Evolutionary conservation across 2,888 invertebrate genomes (phyloP), one percentile per base, ranked within the genome.

Genomic region (Andrena marginata): DNA sequence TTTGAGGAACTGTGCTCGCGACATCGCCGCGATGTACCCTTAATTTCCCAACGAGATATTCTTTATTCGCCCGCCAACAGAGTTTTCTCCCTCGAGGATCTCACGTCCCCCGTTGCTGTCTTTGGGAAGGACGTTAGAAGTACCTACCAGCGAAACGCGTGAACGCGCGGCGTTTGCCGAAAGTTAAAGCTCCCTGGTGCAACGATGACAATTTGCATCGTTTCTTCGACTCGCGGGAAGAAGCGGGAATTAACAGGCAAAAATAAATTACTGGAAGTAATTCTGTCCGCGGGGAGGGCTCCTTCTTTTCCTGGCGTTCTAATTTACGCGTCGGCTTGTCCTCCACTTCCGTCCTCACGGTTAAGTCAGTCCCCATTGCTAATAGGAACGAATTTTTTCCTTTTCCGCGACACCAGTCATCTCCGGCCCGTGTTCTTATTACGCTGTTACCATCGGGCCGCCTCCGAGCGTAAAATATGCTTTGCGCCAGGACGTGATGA

Each of bases 401-500:
- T 73, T 82, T 42, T 73, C 80, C 62, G 64, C 77, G 82, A 80
- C 86, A 85, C 86, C 85, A 86, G 88, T 89, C 88, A 86, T 89
- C 89, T 89, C 81, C 87, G 80, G 78, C 80, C 87, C 75, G 85
- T 86, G 88, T 90, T 87, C 92, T 91, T 90, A 91, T 91, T 89
- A 86, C 88, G 86, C 85, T 85, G 88, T 90, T 90, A 89, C 88
- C 86, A 86, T 89, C 88, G 82, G 82, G 70, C 70, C 69, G 78
- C 75, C 72, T 70, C 83, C 79, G 80, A 81, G 87, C 85, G 86
- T 90, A 87, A 90, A 89, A 89, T 87, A 89, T 86, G 87, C 88
- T 88, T 89, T 81, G 85, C 84, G 80, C 84, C 2, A 33, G 74
- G 73, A 68, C 82, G 84, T 83, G 86, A 85, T 82, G 84, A 82